Percentiles rank a stretch among this genome's conserved stretches.
Conservation (phyloP, 2,797 vertebrate species). For the Eleutherodactylus coqui region DNA sequence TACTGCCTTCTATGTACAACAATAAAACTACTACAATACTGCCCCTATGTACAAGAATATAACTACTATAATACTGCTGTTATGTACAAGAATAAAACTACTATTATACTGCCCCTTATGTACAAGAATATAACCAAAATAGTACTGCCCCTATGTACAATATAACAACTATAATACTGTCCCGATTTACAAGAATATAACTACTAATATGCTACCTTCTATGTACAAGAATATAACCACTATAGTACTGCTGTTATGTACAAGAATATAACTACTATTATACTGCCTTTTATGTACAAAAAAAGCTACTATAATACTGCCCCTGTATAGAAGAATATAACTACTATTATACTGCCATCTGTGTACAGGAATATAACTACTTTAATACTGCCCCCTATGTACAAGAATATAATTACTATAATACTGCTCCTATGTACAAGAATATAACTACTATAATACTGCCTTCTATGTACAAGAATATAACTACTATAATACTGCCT, state of each 20-base stretch:
- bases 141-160: too few species aligned
- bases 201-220: too few species aligned
- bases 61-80: neutral
- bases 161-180: too few species aligned
- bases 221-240: neutral
- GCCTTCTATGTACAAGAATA: neutral
- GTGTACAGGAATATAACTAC: conserved; percentile 3
- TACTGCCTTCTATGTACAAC: neutral
- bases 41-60: neutral
- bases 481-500: neutral
- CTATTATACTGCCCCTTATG: conserved; percentile 1
- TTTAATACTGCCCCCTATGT: neutral
- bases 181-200: too few species aligned
- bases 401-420: conserved; percentile 2
- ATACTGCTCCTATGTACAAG: neutral
- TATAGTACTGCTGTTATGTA: too few species aligned
- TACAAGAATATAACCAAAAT: too few species aligned
- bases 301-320: too few species aligned
- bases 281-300: too few species aligned
- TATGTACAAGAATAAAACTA: conserved; percentile 5
- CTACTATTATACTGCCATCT: neutral
- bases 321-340: neutral
- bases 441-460: neutral
- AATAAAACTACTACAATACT: conserved; percentile 4
- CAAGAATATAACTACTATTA: too few species aligned